Base-by-base conservation (phyloP, 2,888 invertebrate genomes). In the Rhopalosiphum nymphaeae region DNA sequence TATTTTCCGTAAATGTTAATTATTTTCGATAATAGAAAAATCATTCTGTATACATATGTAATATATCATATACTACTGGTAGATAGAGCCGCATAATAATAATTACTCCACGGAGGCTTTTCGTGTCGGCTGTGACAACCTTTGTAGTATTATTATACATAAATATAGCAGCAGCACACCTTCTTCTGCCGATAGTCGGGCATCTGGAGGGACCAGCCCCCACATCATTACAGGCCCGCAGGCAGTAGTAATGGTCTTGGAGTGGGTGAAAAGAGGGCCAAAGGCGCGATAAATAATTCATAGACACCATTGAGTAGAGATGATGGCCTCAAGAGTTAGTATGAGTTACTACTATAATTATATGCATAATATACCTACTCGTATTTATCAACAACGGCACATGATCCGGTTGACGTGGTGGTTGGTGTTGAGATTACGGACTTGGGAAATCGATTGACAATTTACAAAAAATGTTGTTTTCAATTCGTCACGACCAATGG, bases 221-320 rank as follows among this genome's bases (percentile, higher is more conserved):
- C 21, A 3, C 78, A 42, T 78, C 36, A 21, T 36, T 7, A 21
- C 36, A 78, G 36, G 13, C 36, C 21, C 13, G 7, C 56, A 21
- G 25, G 36, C 21, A 36, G 36, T 67, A 36, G 36, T 21, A 36
- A 36, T 21, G 21, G 56, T 42, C 42, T 44, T 4, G 1, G 3
- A 1, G 44, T 42, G 25, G 7, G 21, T 9, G 21, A 9, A 78
- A 21, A 3, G 21, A 78, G 9, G n/a, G 44, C 4, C 42, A 78
- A 42, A 57, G 36, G 36, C 49, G 53, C 1, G 53, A 91, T 84
- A 44, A 91, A 91, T 85, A 91, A 86, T 84, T 85, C 91, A 91
- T 91, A 56, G 46, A 49, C 86, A n/a, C 29, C 36, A 21, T 21
- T 10, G 57, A 29, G 85, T 56, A 57, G n/a, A 86, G 44, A 44